These are phyloP conservation scores for Pagrus major DNA, from an alignment of 2,113 vertebrate species.

Conservation along the genomic window DNA sequence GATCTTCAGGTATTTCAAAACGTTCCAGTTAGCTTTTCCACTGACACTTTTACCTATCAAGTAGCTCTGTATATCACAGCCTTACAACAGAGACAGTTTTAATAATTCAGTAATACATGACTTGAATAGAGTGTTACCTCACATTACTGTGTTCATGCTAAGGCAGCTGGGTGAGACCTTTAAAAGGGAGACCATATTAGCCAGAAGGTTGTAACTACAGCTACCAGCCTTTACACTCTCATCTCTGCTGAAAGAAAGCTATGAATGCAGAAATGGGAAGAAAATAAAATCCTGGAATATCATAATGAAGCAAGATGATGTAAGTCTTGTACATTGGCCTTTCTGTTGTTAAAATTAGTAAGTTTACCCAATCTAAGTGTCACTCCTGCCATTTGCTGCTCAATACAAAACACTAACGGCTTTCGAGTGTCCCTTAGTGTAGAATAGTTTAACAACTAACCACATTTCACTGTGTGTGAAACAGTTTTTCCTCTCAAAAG, in stretches of 20 bases:
- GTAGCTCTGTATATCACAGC: constrained; percentile 44
- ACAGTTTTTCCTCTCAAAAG: constrained; percentile 62
- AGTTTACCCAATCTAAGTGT: constrained; percentile 4
- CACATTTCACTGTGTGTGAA: constrained; percentile 25
- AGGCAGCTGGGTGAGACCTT: constrained; percentile 73
- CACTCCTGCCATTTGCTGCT: constrained; percentile 27
- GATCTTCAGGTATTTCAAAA: constrained; percentile 22
- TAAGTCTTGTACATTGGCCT: background rate
- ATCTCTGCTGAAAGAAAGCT: constrained; percentile 2
- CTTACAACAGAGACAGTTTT: background rate
- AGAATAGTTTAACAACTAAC: constrained; percentile 12
- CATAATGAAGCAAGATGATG: background rate
- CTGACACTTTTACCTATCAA: background rate
- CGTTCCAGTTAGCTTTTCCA: constrained; percentile 14
- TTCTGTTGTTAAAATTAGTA: background rate
- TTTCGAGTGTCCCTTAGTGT: constrained; percentile 4
- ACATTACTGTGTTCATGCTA: constrained; percentile 36
- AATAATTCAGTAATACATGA: constrained; percentile 5
- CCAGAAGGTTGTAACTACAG: constrained; percentile 20
- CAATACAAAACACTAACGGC: background rate
- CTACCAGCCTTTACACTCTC: background rate
- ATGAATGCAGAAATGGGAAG: background rate
- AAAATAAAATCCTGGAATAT: background rate
- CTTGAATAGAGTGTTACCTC: constrained; percentile 18
- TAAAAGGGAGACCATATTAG: constrained; percentile 15